Conservation (phyloP, 23 tunicate genomes). For the Botrylloides violaceus region DNA sequence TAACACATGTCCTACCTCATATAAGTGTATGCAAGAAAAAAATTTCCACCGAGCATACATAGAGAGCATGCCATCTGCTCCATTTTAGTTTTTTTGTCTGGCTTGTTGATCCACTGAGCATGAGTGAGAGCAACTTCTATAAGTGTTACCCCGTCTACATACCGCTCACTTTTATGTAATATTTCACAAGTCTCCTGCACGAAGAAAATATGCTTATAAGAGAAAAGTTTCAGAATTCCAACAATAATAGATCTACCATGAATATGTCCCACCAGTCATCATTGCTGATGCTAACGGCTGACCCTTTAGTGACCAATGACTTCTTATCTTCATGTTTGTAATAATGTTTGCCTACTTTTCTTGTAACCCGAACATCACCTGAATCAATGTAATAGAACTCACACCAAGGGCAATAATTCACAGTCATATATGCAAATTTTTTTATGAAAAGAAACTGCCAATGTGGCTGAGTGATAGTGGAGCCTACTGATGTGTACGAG, state of each 20-base stretch:
- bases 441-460: too few species aligned
- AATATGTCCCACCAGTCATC: slow-evolving; percentile 25
- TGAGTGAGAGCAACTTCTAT: slow-evolving; percentile 35
- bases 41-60: slow-evolving; percentile 32
- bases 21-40: slow-evolving; percentile 34
- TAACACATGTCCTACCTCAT: slow-evolving; percentile 62
- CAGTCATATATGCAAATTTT: too few species aligned
- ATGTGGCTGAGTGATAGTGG: too few species aligned
- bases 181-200: slow-evolving; percentile 33
- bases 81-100: slow-evolving; percentile 15
- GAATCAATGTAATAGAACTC: too few species aligned
- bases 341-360: slow-evolving; percentile 11
- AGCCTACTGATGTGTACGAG: too few species aligned
- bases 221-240: background rate
- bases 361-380: slow-evolving; percentile 18
- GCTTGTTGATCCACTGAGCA: slow-evolving; percentile 19
- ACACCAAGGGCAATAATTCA: too few species aligned
- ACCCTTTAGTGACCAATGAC: slow-evolving; percentile 10
- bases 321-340: slow-evolving; percentile 12
- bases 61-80: slow-evolving; percentile 35
- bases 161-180: slow-evolving; percentile 27
- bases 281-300: background rate
- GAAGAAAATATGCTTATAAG: background rate
- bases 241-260: background rate
- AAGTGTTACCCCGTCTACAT: slow-evolving; percentile 31